A percentile compares a stretch with the other conserved stretches of the same genome.
These are phyloP conservation scores for Emydocephalus ijimae DNA, from an alignment of 2,113 vertebrate species.

Conservation along the genomic window DNA sequence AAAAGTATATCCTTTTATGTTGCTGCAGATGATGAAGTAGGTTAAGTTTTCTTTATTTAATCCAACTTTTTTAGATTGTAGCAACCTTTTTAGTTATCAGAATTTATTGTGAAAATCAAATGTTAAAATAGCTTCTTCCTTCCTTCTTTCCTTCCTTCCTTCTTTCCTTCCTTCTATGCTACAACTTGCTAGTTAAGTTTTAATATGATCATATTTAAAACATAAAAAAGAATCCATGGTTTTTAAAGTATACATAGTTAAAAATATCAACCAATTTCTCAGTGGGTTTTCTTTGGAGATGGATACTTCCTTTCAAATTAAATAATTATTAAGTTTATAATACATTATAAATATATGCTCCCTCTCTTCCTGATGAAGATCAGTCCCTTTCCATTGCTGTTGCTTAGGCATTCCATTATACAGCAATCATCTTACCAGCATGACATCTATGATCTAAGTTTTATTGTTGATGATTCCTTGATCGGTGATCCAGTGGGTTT, in stretches of 20 bases:
- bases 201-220: not conserved
- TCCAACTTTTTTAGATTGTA: not conserved
- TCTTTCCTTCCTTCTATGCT: not conserved
- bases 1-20: conserved; percentile 90
- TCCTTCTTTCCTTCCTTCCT: too few species aligned
- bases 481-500: not conserved
- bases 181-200: not conserved
- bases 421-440: not conserved
- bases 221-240: not conserved
- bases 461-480: not conserved
- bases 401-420: not conserved
- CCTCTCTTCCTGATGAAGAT: not conserved
- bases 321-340: not conserved
- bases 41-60: conserved; percentile 39
- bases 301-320: not conserved
- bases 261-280: not conserved
- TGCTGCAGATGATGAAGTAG: conserved; percentile 73
- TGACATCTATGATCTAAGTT: not conserved
- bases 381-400: not conserved
- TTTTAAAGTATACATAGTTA: not conserved
- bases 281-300: not conserved
- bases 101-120: not conserved
- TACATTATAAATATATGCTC: not conserved
- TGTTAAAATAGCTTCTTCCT: not conserved
- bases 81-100: not conserved